A percentile compares a stretch with the other conserved stretches of the same genome.
These are phyloP conservation scores for Druceiella hillmani DNA, from an alignment of 2,888 invertebrate genomes.

Conservation along the genomic window DNA sequence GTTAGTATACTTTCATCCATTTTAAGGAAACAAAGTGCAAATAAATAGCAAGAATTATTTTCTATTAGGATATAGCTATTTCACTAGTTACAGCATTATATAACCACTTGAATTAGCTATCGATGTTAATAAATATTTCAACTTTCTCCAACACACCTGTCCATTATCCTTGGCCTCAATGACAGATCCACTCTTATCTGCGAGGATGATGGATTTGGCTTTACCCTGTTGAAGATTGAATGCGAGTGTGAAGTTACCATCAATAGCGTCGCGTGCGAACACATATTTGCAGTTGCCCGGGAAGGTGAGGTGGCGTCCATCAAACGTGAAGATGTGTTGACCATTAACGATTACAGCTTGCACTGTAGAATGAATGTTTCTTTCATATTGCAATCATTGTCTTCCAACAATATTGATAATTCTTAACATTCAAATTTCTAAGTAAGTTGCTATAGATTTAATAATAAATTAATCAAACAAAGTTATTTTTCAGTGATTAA, in stretches of 20 bases:
- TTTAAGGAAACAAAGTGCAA: slow-evolving; percentile 15
- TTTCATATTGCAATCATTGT: too few species aligned
- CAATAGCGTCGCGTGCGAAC: slow-evolving; percentile 74
- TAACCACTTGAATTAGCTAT: too few species aligned
- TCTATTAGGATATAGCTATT: too few species aligned
- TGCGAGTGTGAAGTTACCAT: slow-evolving; percentile 80
- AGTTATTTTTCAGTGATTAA: too few species aligned
- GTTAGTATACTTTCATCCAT: too few species aligned
- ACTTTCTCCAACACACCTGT: slow-evolving; percentile 42
- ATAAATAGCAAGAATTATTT: too few species aligned
- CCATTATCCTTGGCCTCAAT: slow-evolving; percentile 61
- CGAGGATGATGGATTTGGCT: slow-evolving; percentile 61
- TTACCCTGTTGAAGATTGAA: slow-evolving; percentile 66
- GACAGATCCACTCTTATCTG: slow-evolving; percentile 60
- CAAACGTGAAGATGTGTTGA: slow-evolving; percentile 85
- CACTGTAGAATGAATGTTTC: slow-evolving; percentile 42
- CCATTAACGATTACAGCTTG: slow-evolving; percentile 70
- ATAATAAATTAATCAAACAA: too few species aligned
- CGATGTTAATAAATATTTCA: too few species aligned
- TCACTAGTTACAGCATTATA: too few species aligned
- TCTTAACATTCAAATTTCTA: too few species aligned
- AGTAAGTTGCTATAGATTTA: too few species aligned
- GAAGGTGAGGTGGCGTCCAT: slow-evolving; percentile 74
- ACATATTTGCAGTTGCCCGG: slow-evolving; percentile 81
- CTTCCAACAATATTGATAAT: too few species aligned